phyloP scores from a whole-genome alignment of 2,797 vertebrate genomes.

The Chrosomus eos region DNA sequence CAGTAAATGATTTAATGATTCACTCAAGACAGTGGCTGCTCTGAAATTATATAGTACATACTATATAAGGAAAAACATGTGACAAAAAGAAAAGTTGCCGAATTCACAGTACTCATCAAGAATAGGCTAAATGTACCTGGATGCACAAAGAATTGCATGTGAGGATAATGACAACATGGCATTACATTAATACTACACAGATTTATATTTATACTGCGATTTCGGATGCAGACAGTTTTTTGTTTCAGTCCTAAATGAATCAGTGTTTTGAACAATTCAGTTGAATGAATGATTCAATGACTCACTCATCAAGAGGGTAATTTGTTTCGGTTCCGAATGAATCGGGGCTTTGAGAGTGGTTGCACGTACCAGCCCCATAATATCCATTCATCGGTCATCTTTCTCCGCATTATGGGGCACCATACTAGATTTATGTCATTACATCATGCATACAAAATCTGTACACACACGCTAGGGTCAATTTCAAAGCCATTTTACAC shows the following conservation, averaged over 20 bases:
- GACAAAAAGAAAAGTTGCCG: neutral
- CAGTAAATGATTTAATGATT: neutral
- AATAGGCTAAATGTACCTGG: neutral
- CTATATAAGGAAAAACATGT: neutral
- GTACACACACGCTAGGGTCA: conserved; percentile 65
- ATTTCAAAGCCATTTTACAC: conserved; percentile 71
- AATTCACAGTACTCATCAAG: neutral
- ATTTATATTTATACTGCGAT: neutral
- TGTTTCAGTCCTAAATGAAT: neutral
- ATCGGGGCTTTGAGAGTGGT: neutral
- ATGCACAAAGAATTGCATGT: no score
- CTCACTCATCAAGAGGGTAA: neutral
- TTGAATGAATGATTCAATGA: neutral
- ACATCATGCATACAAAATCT: conserved; percentile 64
- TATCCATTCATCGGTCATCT: conserved; percentile 72
- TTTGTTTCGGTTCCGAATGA: neutral
- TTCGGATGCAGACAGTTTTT: neutral
- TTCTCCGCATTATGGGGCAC: conserved; percentile 64
- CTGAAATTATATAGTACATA: no score
- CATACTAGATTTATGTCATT: conserved; percentile 56
- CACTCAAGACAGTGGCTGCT: neutral
- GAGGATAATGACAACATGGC: neutral
- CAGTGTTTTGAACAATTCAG: neutral
- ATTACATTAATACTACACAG: neutral
- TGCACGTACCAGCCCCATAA: conserved; percentile 62